A percentile compares a stretch with the other conserved stretches of the same genome.
Evolutionary conservation across 2,888 invertebrate genomes (phyloP).

Genomic region (Noctua fimbriata): DNA sequence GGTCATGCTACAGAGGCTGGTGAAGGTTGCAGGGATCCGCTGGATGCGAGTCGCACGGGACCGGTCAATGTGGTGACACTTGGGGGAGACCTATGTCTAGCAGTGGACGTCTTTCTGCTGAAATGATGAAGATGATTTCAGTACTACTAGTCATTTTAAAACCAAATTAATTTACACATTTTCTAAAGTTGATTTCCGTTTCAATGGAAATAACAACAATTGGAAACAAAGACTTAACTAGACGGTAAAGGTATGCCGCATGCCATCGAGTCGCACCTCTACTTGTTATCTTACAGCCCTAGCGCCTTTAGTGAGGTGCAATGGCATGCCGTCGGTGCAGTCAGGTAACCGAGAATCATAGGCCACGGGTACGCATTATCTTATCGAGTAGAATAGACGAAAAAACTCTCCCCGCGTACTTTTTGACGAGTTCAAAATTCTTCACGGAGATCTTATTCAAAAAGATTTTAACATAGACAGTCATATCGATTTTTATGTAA

Average conservation of each 20-base stretch:
- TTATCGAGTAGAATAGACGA: conserved; percentile 15
- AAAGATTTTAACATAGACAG: no score
- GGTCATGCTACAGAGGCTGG: no score
- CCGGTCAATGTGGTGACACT: no score
- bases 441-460: not conserved
- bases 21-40: no score
- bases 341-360: conserved; percentile 53
- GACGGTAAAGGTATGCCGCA: conserved; percentile 26
- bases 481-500: not conserved
- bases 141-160: not conserved
- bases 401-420: conserved; percentile 1
- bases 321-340: conserved; percentile 46
- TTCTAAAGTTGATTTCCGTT: not conserved
- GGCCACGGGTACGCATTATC: conserved; percentile 39
- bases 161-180: not conserved
- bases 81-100: no score
- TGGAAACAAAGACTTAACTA: not conserved
- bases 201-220: not conserved
- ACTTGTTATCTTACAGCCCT: conserved; percentile 36
- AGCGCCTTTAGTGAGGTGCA: conserved; percentile 31
- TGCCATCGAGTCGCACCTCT: conserved; percentile 39
- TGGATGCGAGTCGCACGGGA: no score
- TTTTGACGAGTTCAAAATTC: conserved; percentile 1
- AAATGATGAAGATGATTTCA: not conserved
- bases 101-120: no score